Percentiles rank a stretch among this genome's conserved stretches.
Evolutionary conservation across 2,113 vertebrate genomes (phyloP).

Genomic region (Tinamus guttatus): DNA sequence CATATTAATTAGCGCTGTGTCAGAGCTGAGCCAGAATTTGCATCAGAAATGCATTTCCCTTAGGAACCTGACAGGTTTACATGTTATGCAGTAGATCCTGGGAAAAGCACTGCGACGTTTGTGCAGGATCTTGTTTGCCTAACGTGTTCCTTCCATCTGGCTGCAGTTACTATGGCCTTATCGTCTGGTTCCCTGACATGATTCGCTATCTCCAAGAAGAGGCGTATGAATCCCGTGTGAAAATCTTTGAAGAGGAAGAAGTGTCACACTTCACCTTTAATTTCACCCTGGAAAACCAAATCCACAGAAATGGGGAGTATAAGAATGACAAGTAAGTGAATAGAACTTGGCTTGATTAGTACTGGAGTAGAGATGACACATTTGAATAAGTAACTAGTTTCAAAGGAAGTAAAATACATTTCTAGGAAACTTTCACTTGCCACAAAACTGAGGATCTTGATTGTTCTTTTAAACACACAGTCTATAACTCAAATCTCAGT

Average conservation of each 20-base stretch:
- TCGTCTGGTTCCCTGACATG: conserved; percentile 98
- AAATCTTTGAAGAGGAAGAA: conserved; percentile 85
- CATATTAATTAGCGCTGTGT: accelerated
- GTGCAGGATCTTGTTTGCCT: background rate
- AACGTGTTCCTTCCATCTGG: background rate
- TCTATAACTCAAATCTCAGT: background rate
- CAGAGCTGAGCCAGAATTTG: background rate
- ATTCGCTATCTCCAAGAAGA: conserved; percentile 95
- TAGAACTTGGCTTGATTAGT: background rate
- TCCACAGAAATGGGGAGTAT: conserved; percentile 91
- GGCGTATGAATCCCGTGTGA: conserved; percentile 88
- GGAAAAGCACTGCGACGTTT: background rate
- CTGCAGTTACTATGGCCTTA: conserved; percentile 92
- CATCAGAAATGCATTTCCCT: background rate
- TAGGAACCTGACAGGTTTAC: background rate
- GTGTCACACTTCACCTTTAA: conserved; percentile 93
- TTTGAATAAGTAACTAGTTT: background rate
- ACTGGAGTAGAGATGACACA: too few relatives aligned
- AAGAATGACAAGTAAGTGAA: conserved; percentile 89
- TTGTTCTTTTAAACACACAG: background rate
- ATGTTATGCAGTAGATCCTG: background rate
- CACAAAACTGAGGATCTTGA: background rate
- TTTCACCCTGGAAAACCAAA: conserved; percentile 96
- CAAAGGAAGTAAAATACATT: background rate
- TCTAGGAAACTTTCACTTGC: background rate